phyloP scores from a whole-genome alignment of 23 tunicate genomes.

The Ciona savignyi region DNA sequence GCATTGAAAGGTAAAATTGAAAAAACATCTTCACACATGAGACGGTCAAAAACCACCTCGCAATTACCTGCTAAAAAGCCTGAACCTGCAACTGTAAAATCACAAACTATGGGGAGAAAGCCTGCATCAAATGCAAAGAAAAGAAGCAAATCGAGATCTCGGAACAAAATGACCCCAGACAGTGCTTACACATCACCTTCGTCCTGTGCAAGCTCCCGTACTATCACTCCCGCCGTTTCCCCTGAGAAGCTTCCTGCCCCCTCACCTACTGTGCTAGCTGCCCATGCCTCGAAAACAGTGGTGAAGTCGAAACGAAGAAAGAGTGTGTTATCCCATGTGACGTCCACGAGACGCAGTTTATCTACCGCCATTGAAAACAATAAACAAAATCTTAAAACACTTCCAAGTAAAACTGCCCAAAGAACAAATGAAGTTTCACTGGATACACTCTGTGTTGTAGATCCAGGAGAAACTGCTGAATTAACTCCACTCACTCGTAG shows the following conservation, averaged over 20 bases:
- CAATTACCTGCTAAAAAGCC: neutral
- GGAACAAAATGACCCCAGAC: neutral
- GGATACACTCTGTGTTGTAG: too few relatives aligned
- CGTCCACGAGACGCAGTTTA: neutral
- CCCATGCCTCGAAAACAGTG: slow-evolving; percentile 20
- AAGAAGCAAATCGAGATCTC: too few relatives aligned
- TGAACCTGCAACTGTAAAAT: neutral
- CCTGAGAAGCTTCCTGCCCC: neutral
- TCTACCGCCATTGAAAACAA: neutral
- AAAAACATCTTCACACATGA: too few relatives aligned
- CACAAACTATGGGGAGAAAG: neutral
- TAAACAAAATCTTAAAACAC: too few relatives aligned
- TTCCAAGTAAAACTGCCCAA: neutral
- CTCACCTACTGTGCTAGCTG: too few relatives aligned
- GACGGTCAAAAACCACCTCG: neutral
- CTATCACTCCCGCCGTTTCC: slow-evolving; percentile 9
- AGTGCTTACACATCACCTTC: neutral
- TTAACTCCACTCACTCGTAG: neutral
- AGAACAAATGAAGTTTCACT: neutral
- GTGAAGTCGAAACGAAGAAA: slow-evolving; percentile 1
- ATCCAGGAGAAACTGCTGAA: neutral
- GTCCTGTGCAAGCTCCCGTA: neutral
- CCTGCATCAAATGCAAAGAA: neutral
- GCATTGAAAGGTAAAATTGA: too few relatives aligned
- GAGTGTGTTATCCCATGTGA: neutral